Percentiles rank a stretch among this genome's conserved stretches.
Evolutionary conservation across 2,797 vertebrate genomes (phyloP).

Genomic region (Choloepus didactylus): DNA sequence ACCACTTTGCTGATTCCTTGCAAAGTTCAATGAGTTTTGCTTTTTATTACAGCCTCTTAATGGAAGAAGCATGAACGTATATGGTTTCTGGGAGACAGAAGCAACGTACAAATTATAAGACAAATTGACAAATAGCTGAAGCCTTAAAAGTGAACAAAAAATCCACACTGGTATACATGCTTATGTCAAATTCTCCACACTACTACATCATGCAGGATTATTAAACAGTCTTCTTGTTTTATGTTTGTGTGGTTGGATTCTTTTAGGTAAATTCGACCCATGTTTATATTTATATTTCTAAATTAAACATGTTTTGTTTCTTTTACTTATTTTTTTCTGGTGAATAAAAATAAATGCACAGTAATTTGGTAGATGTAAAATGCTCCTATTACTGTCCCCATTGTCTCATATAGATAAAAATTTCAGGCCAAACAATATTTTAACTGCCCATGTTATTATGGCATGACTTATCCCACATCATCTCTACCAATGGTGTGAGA

Average conservation of each 20-base stretch:
- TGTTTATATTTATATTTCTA: not conserved
- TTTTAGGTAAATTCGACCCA: not conserved
- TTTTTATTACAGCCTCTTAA: not conserved
- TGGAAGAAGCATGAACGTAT: not conserved
- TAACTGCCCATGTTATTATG: not conserved
- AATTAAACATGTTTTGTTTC: not conserved
- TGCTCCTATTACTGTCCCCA: not conserved
- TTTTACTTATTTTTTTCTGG: constrained; percentile 53
- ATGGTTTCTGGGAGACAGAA: not conserved
- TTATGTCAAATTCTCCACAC: constrained; percentile 20
- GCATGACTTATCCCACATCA: not conserved
- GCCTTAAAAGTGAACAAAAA: constrained; percentile 22
- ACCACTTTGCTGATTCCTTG: constrained; percentile 4
- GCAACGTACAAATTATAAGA: not conserved
- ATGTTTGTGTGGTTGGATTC: constrained; percentile 15
- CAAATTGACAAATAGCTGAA: constrained; percentile 1
- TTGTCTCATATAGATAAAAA: not conserved
- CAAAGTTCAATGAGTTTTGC: not conserved
- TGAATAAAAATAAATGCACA: not conserved
- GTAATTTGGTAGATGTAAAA: not conserved
- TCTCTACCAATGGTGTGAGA: not conserved
- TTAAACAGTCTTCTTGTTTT: constrained; percentile 22
- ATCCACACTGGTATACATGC: not conserved
- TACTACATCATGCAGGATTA: not conserved
- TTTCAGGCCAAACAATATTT: not conserved